These are phyloP conservation scores for Hirundichthys speculiger DNA, from an alignment of 2,113 vertebrate genomes.

Conservation along the genomic window DNA sequence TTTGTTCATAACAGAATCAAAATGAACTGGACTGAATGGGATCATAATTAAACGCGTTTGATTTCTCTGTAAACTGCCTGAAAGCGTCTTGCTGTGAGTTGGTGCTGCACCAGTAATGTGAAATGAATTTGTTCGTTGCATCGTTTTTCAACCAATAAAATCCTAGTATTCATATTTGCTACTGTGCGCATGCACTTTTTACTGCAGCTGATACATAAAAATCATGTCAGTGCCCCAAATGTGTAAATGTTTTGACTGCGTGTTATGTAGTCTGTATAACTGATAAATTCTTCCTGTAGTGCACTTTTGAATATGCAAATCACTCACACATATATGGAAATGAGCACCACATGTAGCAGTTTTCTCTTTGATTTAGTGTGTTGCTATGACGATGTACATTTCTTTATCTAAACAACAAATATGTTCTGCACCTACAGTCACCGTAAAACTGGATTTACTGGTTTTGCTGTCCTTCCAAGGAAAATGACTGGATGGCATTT, in stretches of 20 bases:
- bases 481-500: not conserved
- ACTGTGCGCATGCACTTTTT: no score
- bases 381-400: not conserved
- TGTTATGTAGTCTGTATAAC: not conserved
- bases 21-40: no score
- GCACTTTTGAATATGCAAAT: slow-evolving; percentile 52
- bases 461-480: not conserved
- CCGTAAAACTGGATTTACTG: not conserved
- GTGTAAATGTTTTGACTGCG: slow-evolving; percentile 11
- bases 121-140: slow-evolving; percentile 1
- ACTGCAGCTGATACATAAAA: slow-evolving; percentile 1
- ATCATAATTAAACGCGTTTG: no score
- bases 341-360: not conserved
- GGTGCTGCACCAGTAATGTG: no score
- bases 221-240: slow-evolving; percentile 9
- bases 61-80: no score
- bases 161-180: slow-evolving; percentile 9
- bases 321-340: slow-evolving; percentile 25
- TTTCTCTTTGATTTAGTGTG: not conserved
- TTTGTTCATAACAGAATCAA: no score
- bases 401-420: not conserved
- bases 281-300: slow-evolving; percentile 6
- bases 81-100: no score
- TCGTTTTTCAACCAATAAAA: not conserved
- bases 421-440: not conserved